Base-by-base conservation (phyloP, 2,797 vertebrate genomes). In the Alectoris magna region DNA sequence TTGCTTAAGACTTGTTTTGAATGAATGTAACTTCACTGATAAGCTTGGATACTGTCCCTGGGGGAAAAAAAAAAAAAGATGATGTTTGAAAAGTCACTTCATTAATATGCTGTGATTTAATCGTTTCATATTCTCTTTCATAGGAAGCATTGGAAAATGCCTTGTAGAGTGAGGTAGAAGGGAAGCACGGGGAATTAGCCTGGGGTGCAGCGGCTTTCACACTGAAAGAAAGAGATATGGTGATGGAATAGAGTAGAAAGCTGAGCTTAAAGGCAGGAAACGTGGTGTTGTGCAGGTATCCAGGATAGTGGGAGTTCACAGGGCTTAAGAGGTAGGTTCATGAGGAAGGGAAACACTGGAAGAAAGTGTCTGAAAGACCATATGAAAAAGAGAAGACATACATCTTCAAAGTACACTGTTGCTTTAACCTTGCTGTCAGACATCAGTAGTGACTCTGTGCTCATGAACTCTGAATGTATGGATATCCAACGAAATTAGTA, bases 211-310 rank as follows among this genome's bases (percentile, higher is more conserved):
- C 34, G 82, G 41, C 64, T 84, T 84, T 82, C 83, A 76, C 48
- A 22, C 1, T 72, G 48, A 7, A 46, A 41, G 66, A 17, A 56
- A 68, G 8, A 66, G 29, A 31, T 1, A 34, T 24, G 15, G 6
- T 51, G 26, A 21, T 81, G n/a, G 70, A 86, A 41, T 24, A 78
- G 58, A 81, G 41, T 66, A 81, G 43, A 90, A 51, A 90, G 43
- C 56, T 48, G 70, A 88, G 63, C 74, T 85, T 70, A 78, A 87
- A 90, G 70, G 73, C 85, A 90, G 76, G 63, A 56, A 59, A 72
- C 67, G 36, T 34, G 78, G 82, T 69, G 56, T 14, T 39, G n/a
- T 84, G 71, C 76, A 63, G 0, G 0, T 60, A 34, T 70, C n/a
- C 11, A 53, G 64, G 93, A 84, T 27, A 82, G 80, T 48, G 51